Percentiles rank a stretch among this genome's conserved stretches.
Conservation (phyloP, 2,797 vertebrate genomes). For the Bovichtus diacanthus region DNA sequence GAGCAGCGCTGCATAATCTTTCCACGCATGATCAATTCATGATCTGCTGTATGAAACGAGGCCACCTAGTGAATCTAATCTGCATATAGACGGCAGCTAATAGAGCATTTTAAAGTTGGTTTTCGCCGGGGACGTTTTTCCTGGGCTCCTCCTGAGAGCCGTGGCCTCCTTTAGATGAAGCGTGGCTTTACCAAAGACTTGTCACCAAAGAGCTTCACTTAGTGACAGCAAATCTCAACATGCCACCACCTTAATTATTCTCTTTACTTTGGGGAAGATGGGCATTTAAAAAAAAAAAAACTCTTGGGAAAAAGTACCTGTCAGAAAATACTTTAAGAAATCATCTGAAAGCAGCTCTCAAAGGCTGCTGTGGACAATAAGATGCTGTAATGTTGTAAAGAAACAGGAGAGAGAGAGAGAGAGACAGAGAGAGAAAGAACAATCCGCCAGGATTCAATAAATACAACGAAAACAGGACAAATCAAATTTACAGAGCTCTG, state of each 20-base stretch:
- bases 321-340: neutral
- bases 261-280: constrained; percentile 5
- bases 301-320: constrained; percentile 4
- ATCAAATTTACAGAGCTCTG: neutral
- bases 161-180: constrained; percentile 37
- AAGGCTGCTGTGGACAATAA: too few species aligned
- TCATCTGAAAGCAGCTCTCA: neutral
- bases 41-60: constrained; percentile 25
- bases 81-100: constrained; percentile 24
- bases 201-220: constrained; percentile 5
- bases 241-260: constrained; percentile 31
- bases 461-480: neutral
- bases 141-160: constrained; percentile 17
- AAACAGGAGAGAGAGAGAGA: too few species aligned
- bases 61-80: constrained; percentile 30
- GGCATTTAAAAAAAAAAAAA: neutral
- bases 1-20: neutral
- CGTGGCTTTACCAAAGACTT: neutral
- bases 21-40: constrained; percentile 23
- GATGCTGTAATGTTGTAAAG: neutral
- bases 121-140: neutral
- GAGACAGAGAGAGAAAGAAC: neutral
- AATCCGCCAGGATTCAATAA: neutral
- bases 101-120: constrained; percentile 10
- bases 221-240: constrained; percentile 29